These are phyloP conservation scores for Manduca sexta DNA, from an alignment of 1,140 invertebrate genomes.

Conservation along the genomic window DNA sequence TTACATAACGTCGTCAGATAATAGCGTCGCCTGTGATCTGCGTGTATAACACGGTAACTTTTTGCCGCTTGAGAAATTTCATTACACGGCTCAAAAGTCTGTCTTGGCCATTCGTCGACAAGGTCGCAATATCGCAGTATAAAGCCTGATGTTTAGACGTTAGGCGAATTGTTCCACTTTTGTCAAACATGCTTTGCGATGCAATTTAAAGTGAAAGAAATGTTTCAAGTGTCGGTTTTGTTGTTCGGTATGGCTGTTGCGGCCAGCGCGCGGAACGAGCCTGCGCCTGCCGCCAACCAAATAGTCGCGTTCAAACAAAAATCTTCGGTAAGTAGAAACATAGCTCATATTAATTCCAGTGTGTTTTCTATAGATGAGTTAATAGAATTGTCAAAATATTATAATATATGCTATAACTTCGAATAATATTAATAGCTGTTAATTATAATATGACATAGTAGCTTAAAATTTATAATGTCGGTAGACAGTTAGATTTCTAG, in stretches of 20 bases:
- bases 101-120: constrained; percentile 6
- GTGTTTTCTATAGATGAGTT: too few species aligned
- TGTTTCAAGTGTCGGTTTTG: neutral
- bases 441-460: too few species aligned
- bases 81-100: constrained; percentile 4
- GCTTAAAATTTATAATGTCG: too few species aligned
- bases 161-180: constrained; percentile 3
- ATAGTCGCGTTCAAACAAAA: constrained; percentile 9
- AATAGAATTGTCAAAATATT: too few species aligned
- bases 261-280: neutral
- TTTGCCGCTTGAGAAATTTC: constrained; percentile 6
- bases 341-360: too few species aligned
- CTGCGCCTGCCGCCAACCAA: constrained; percentile 5
- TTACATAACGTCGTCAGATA: constrained; percentile 1
- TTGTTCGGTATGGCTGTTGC: neutral
- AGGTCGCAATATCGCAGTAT: constrained; percentile 6
- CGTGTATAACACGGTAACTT: neutral
- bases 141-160: constrained; percentile 4
- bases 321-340: constrained; percentile 1
- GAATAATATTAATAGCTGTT: too few species aligned
- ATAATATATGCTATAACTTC: too few species aligned
- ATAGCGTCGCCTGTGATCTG: neutral
- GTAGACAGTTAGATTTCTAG: too few species aligned
- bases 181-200: constrained; percentile 2
- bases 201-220: constrained; percentile 2